Evolutionary conservation across 2,113 vertebrate genomes (phyloP), one percentile per base, ranked within the genome.

Genomic region (Etheostoma cragini): DNA sequence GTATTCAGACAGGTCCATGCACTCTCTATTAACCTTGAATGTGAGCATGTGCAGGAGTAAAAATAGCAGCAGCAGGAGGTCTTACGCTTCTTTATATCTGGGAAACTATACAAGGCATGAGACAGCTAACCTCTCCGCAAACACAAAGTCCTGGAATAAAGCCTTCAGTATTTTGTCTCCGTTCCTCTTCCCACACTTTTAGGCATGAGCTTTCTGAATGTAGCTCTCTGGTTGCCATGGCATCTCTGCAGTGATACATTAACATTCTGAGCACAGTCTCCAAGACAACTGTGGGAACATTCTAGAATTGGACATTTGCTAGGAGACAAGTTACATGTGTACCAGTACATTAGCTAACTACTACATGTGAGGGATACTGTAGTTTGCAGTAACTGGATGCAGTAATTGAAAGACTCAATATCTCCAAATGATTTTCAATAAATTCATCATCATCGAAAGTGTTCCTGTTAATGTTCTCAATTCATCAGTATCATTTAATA

Each of bases 181-280:
- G 8, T 16, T 62, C 7, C 12, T 14, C 50, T 63, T 35, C 24
- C 6, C 54, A 45, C 70, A 64, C 22, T 67, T 71, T 67, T 3
- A 45, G 68, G 47, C 61, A 54, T 13, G 15, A 58, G 75, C 72
- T 62, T 14, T 42, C 30, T 13, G 62, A 80, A 60, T 24, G 62
- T 69, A 85, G 80, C 69, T 42, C 83, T 56, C 6, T 17, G 81
- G 92, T 94, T 91, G 85, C 84, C 83, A 88, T 90, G 84, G 87
- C 19, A 90, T 78, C 90, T 10, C 78, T 87, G 88, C 91, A 88
- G 81, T 0, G 38, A 42, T 22, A 33, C 72, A 88, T 90, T 87
- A 77, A 33, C 66, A 91, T 89, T 81, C 93, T 49, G 83, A 74
- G 77, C 82, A 87, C 81, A 21, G 60, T 75, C 53, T 57, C 71